A percentile compares a stretch with the other conserved stretches of the same genome.
Conservation (phyloP, 2,113 vertebrate genomes). For the Cranoglanis bouderius region DNA sequence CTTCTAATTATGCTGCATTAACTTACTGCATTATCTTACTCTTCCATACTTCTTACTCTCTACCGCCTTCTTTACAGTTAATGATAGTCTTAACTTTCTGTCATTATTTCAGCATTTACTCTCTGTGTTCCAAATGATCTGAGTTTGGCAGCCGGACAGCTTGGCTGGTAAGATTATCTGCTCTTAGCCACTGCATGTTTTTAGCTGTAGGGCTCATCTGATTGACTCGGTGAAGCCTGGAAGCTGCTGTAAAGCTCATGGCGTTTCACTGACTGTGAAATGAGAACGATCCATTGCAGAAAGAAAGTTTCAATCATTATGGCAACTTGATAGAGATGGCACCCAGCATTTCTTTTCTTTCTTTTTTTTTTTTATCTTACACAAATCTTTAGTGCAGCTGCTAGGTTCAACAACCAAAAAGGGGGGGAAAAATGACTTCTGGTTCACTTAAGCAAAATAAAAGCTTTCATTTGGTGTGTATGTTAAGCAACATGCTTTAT, state of each 20-base stretch:
- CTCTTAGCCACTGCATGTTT: slow-evolving; percentile 61
- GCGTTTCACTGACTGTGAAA: slow-evolving; percentile 48
- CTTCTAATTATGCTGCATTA: slow-evolving; percentile 30
- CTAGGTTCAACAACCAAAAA: not conserved
- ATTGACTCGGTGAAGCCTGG: slow-evolving; percentile 48
- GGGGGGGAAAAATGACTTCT: not conserved
- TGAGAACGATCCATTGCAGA: slow-evolving; percentile 38
- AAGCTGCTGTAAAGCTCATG: slow-evolving; percentile 43
- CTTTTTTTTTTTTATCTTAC: not conserved
- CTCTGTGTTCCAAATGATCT: slow-evolving; percentile 58
- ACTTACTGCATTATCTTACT: not conserved
- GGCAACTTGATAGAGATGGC: not conserved
- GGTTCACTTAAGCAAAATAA: not conserved
- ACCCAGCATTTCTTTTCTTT: not conserved
- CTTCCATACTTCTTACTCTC: slow-evolving; percentile 26
- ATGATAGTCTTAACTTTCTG: slow-evolving; percentile 57
- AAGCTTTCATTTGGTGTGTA: not conserved
- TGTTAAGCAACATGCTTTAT: not conserved
- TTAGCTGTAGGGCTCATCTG: slow-evolving; percentile 58
- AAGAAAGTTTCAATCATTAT: not conserved
- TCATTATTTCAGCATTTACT: slow-evolving; percentile 54
- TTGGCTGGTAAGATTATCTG: slow-evolving; percentile 65
- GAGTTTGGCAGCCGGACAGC: slow-evolving; percentile 59
- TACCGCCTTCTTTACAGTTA: not conserved
- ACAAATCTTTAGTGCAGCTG: not conserved